Conservation (phyloP, 2,113 vertebrate species). For the Poicephalus meyeri region DNA sequence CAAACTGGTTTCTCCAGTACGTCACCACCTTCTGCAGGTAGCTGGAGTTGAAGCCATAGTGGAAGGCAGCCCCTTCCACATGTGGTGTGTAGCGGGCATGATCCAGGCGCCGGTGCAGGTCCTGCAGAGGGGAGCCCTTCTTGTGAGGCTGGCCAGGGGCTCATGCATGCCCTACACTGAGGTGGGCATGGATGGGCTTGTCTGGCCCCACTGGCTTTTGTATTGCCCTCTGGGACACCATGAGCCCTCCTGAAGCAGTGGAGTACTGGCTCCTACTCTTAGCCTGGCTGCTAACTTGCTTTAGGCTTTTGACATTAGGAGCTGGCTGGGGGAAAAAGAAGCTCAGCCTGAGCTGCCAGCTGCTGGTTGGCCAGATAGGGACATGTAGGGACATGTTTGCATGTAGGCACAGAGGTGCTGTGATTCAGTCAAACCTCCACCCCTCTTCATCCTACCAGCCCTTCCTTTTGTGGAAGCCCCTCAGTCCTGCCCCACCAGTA, state of each 20-base stretch:
- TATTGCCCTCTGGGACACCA: neutral
- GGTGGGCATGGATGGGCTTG: neutral
- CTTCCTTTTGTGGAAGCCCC: neutral
- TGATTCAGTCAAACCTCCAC: rapidly evolving
- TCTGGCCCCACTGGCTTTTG: neutral
- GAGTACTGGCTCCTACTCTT: neutral
- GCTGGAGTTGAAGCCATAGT: conserved; percentile 85
- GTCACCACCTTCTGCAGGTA: conserved; percentile 80
- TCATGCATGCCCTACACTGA: rapidly evolving
- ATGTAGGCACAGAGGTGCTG: neutral
- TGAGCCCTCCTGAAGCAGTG: neutral
- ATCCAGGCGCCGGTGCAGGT: conserved; percentile 83
- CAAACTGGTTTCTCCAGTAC: conserved; percentile 86
- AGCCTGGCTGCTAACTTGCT: neutral
- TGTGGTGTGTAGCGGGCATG: conserved; percentile 72
- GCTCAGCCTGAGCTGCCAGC: neutral
- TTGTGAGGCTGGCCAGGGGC: neutral
- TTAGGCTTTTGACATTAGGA: neutral
- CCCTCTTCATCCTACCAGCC: neutral
- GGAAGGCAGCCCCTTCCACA: conserved; percentile 78
- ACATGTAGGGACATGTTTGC: neutral
- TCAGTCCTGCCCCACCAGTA: neutral
- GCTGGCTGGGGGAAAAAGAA: neutral
- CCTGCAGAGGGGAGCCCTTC: conserved; percentile 65
- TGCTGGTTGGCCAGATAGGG: neutral